Evolutionary conservation across 2,797 vertebrate species (phyloP).

Genomic region (Okamejei kenojei): DNA sequence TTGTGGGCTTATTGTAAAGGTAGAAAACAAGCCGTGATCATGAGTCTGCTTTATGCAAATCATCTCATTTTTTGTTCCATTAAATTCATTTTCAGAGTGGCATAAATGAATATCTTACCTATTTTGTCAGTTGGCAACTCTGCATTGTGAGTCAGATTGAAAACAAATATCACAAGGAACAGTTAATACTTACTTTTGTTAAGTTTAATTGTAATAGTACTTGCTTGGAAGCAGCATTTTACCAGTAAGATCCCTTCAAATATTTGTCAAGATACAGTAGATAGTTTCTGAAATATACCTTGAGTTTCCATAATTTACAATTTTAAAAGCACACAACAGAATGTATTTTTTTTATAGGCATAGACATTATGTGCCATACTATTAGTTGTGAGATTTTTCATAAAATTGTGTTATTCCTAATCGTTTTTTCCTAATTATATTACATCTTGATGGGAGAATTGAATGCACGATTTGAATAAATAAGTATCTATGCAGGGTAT

Average conservation of each 20-base stretch:
- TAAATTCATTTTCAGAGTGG: background rate
- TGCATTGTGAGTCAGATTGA: slow-evolving; percentile 5
- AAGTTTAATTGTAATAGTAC: background rate
- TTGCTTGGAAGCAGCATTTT: background rate
- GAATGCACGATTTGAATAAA: background rate
- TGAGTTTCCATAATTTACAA: background rate
- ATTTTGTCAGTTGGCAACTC: background rate
- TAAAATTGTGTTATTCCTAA: background rate
- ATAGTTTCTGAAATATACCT: background rate
- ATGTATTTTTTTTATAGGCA: background rate
- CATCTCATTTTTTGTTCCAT: background rate
- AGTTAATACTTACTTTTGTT: background rate
- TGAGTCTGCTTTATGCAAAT: background rate
- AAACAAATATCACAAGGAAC: background rate
- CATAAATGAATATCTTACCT: background rate
- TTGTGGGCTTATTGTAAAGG: slow-evolving; percentile 16
- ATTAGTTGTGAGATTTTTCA: background rate
- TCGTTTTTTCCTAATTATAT: background rate
- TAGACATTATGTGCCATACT: background rate
- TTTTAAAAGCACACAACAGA: background rate
- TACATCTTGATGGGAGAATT: background rate
- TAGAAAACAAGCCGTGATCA: slow-evolving; percentile 29
- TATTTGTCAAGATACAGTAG: background rate
- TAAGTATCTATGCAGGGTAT: background rate
- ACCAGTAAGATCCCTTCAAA: background rate